Conservation (phyloP, 2,113 vertebrate genomes). For the Sterna hirundo region DNA sequence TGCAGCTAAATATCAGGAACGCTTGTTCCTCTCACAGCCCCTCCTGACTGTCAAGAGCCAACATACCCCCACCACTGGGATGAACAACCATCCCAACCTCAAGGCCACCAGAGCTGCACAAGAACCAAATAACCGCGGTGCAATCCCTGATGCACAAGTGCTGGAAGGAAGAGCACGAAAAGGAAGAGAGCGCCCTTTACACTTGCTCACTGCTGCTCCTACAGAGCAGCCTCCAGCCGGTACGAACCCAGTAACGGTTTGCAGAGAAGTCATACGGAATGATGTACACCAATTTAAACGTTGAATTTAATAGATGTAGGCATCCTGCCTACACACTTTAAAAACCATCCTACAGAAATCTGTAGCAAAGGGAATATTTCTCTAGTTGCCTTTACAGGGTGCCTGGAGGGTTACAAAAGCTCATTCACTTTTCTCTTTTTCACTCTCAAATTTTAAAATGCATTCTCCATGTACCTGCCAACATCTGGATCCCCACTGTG, state of each 20-base stretch:
- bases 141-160: not conserved
- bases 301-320: not conserved
- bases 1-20: not conserved
- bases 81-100: not conserved
- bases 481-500: not conserved
- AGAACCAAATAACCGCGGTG: accelerated
- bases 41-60: not conserved
- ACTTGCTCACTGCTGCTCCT: not conserved
- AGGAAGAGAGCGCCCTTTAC: accelerated
- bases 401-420: not conserved
- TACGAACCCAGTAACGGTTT: accelerated
- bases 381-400: not conserved
- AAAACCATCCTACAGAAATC: not conserved
- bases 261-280: not conserved
- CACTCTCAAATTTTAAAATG: not conserved
- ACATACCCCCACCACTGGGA: not conserved
- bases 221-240: not conserved
- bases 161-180: not conserved
- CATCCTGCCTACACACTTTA: not conserved
- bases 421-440: not conserved
- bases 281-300: accelerated
- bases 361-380: not conserved
- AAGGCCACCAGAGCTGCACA: not conserved
- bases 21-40: not conserved
- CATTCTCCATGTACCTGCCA: not conserved